These are phyloP conservation scores for Enteromius mattozi DNA, from an alignment of 2,797 vertebrate species.

Conservation along the genomic window DNA sequence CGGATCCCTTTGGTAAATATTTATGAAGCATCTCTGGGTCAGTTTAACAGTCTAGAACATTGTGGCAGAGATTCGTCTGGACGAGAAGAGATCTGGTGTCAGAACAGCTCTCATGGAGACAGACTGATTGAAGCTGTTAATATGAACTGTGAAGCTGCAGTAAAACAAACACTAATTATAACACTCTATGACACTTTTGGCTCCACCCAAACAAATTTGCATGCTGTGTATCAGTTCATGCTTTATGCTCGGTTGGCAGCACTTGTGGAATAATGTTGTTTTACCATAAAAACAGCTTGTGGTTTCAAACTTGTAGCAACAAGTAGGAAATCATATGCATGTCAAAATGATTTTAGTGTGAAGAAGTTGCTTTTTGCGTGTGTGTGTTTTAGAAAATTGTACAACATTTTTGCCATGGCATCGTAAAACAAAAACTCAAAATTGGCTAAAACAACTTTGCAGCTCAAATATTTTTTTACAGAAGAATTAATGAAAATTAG, in stretches of 20 bases:
- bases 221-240: neutral
- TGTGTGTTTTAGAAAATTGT: neutral
- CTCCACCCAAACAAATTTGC: neutral
- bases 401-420: neutral
- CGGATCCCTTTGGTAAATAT: slow-evolving; percentile 25
- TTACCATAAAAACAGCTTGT: neutral
- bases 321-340: neutral
- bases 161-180: slow-evolving; percentile 17
- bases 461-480: no score
- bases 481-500: no score
- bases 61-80: slow-evolving; percentile 24
- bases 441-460: no score
- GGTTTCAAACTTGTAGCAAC: neutral
- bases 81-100: neutral
- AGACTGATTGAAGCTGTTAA: neutral
- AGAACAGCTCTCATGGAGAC: slow-evolving; percentile 16
- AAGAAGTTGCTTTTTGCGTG: neutral
- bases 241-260: neutral
- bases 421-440: neutral
- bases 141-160: neutral
- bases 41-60: neutral
- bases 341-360: neutral
- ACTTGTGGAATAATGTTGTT: neutral
- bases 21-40: slow-evolving; percentile 27
- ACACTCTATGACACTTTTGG: neutral